Evolutionary conservation across 2,113 vertebrate species (phyloP).

Genomic region (Ageneiosus marmoratus): DNA sequence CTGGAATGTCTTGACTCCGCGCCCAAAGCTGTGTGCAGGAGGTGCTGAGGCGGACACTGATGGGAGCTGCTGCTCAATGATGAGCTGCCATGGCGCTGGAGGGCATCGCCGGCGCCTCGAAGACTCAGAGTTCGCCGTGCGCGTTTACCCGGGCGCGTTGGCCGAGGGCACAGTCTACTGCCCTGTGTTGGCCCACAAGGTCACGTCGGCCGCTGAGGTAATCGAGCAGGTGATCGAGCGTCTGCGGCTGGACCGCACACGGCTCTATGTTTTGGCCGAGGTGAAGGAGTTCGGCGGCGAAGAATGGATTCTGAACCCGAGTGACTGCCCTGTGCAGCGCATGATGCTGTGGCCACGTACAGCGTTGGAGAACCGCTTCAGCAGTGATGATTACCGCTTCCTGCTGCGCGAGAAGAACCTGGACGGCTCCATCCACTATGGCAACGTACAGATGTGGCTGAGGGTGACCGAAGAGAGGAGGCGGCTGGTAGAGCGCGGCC

Average conservation of each 20-base stretch:
- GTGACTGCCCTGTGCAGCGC: slow-evolving; percentile 91
- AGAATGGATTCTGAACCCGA: slow-evolving; percentile 96
- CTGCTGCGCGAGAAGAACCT: slow-evolving; percentile 93
- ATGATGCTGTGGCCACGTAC: slow-evolving; percentile 96
- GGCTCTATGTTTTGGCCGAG: slow-evolving; percentile 91
- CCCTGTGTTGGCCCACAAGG: slow-evolving; percentile 86
- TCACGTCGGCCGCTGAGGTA: slow-evolving; percentile 89
- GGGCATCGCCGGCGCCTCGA: slow-evolving; percentile 94
- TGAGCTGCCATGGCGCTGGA: slow-evolving; percentile 93
- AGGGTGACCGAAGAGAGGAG: slow-evolving; percentile 88
- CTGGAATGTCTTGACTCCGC: slow-evolving; percentile 77
- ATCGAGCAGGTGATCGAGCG: slow-evolving; percentile 86
- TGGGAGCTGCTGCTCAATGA: slow-evolving; percentile 88
- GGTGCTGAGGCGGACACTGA: slow-evolving; percentile 71
- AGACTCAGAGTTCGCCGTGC: slow-evolving; percentile 88
- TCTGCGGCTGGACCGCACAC: slow-evolving; percentile 85
- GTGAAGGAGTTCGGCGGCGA: slow-evolving; percentile 97
- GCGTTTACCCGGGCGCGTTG: slow-evolving; percentile 88
- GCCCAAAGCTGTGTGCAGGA: slow-evolving; percentile 63
- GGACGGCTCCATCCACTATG: slow-evolving; percentile 93
- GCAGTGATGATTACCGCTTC: slow-evolving; percentile 92
- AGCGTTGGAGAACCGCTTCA: slow-evolving; percentile 88
- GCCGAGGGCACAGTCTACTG: slow-evolving; percentile 94
- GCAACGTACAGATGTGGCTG: slow-evolving; percentile 94
- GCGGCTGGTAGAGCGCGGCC: slow-evolving; percentile 87